Base-by-base conservation (phyloP, 2,797 vertebrate species). In the Platyrinchus mystaceus region DNA sequence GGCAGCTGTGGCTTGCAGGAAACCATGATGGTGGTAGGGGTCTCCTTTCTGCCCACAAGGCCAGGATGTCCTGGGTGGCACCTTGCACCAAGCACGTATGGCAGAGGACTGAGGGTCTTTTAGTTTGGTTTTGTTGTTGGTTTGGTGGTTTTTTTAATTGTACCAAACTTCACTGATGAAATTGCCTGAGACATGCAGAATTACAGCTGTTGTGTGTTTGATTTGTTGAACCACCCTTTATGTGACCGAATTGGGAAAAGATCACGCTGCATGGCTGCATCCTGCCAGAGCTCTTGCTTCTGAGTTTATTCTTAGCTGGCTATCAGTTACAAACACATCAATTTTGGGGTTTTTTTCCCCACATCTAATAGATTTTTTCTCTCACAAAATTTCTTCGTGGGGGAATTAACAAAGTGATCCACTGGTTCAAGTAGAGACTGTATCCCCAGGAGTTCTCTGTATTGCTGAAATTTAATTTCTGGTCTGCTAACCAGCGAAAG, bases 11-110 rank as follows among this genome's bases (percentile, higher is more conserved):
- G 15, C 34, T 62, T 44, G 23, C 47, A 62, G 77, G 26, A 52
- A 68, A 22, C 27, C 0, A 0, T n/a, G 47, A 5, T 7, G 4
- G 15, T 15, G 18, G 21, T 26, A 23, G 34, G 19, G 34, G 22
- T 56, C 36, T 46, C 7, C 27, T 68, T 41, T 46, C 52, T 75
- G 27, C 23, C 46, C 52, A 6, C 14, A 36, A 27, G 34, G 26
- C 32, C 37, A 17, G 63, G n/a, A 19, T 49, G 43, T 20, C 26
- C 22, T 0, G 0, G 4, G 6, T 10, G 17, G 24, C 13, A 50
- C 21, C 18, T 49, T 1, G 0, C 46, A 52, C 41, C 43, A 37
- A 68, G 12, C 28, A 44, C 0, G 1, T 12, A 4, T 19, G 30
- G n/a, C 39, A 77, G 47, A 62, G n/a, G 49, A 78, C 21, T 21